phyloP scores from a whole-genome alignment of 2,797 vertebrate genomes.

The Ceyx erithaca region DNA sequence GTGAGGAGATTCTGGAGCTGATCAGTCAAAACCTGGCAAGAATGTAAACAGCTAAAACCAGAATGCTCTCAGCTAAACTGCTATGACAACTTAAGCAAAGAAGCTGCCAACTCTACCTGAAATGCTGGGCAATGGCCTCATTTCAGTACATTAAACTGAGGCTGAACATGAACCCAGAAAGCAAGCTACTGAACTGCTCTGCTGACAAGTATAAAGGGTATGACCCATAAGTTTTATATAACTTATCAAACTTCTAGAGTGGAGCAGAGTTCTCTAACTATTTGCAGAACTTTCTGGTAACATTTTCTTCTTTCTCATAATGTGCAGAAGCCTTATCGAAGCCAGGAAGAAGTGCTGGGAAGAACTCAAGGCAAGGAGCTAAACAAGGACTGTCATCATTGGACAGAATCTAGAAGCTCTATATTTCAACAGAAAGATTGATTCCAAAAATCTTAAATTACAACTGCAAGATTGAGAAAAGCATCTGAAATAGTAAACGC shows the following conservation, averaged over 20 bases:
- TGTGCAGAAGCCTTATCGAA: not conserved
- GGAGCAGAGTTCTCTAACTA: not conserved
- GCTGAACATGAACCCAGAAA: not conserved
- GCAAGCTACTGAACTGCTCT: not conserved
- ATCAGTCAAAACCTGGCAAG: not conserved
- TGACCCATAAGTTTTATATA: not conserved
- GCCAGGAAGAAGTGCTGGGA: not conserved
- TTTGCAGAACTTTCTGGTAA: not conserved
- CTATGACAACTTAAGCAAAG: not conserved
- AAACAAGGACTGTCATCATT: conserved; percentile 33
- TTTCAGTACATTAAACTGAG: not conserved
- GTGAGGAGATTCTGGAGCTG: not conserved
- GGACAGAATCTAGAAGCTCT: conserved; percentile 34
- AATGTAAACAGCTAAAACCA: not conserved
- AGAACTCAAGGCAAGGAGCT: conserved; percentile 27
- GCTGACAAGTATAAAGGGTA: not conserved
- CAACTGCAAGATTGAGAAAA: conserved; percentile 58
- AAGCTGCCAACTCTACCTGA: not conserved
- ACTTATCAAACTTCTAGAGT: not conserved
- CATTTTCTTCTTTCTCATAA: not conserved
- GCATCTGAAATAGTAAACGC: conserved; percentile 63
- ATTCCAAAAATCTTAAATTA: conserved; percentile 64
- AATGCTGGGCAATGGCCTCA: not conserved
- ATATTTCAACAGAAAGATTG: conserved; percentile 53
- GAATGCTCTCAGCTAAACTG: not conserved